Evolutionary conservation across 2,888 invertebrate genomes (phyloP), one percentile per base, ranked within the genome.

Genomic region (Cheilosia grossa): DNA sequence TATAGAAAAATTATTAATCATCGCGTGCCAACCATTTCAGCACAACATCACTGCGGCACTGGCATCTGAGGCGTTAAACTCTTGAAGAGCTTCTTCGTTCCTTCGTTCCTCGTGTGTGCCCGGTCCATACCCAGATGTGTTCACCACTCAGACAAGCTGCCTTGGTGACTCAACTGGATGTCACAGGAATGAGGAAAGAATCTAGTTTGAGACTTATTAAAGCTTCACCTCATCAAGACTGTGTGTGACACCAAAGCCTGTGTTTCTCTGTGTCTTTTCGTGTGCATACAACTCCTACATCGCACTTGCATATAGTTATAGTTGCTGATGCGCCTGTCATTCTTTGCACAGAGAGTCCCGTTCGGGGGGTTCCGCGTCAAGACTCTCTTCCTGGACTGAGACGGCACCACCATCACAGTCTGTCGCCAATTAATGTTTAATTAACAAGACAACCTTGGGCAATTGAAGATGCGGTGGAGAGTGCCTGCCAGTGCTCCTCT

Each of bases 1-100:
- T 70, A 85, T 75, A 75, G 75, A 77, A 72, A 85, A 85, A 85
- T 75, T 85, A 85, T 85, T 80, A 85, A 85, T 85, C 85, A 85
- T 85, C 85, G 85, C 85, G 81, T 85, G 85, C 81, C 85, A 72
- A 67, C 81, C 67, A 85, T 85, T 75, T 72, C 61, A 19, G 42
- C 58, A 72, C 75, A 80, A 70, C 54, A 85, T 77, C 81, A 75
- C 27, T 58, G 27, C 27, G 42, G 37, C 37, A 37, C 13, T 9
- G 47, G 47, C 61, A 70, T 77, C 70, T 59, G 21, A 77, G 66
- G 78, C 82, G 82, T 72, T 77, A 77, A 82, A 77, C 77, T 70
- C 70, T 77, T 17, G 6, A 17, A 10, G 64, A 30, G 47, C 15
- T 37, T 61, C 53, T 63, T 51, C 13, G 5, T 44, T 10, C 13